Conservation (phyloP, 2,113 vertebrate species). For the Vombatus ursinus region DNA sequence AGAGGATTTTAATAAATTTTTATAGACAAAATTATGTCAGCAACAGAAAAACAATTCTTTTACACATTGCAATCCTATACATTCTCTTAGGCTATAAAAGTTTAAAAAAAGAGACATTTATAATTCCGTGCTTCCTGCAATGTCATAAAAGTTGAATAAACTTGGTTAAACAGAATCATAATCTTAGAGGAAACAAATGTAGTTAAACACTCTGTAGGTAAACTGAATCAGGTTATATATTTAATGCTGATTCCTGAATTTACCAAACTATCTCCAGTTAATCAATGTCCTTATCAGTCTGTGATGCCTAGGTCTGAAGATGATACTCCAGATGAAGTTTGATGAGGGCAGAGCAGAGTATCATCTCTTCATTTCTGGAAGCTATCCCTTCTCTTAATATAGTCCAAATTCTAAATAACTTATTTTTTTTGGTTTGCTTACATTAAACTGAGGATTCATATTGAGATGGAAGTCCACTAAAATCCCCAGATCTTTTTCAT, state of each 20-base stretch:
- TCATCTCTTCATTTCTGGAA: not conserved
- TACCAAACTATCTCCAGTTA: not conserved
- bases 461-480: not conserved
- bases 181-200: not conserved
- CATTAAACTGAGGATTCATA: not conserved
- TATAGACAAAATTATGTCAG: not conserved
- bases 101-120: not conserved
- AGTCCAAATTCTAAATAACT: not conserved
- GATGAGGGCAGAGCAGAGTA: not conserved
- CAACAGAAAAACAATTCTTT: not conserved
- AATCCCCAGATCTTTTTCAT: not conserved
- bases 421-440: too few species aligned
- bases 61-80: not conserved
- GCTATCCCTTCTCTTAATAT: not conserved
- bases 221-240: not conserved
- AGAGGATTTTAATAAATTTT: not conserved
- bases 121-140: not conserved
- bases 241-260: not conserved
- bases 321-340: not conserved
- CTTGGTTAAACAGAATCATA: not conserved
- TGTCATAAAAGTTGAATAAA: not conserved
- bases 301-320: not conserved
- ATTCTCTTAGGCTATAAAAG: not conserved
- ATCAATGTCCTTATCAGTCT: not conserved
- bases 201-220: not conserved